A percentile compares a stretch with the other conserved stretches of the same genome.
Conservation (phyloP, 2,888 invertebrate genomes). For the Torymus aiolomorphi region DNA sequence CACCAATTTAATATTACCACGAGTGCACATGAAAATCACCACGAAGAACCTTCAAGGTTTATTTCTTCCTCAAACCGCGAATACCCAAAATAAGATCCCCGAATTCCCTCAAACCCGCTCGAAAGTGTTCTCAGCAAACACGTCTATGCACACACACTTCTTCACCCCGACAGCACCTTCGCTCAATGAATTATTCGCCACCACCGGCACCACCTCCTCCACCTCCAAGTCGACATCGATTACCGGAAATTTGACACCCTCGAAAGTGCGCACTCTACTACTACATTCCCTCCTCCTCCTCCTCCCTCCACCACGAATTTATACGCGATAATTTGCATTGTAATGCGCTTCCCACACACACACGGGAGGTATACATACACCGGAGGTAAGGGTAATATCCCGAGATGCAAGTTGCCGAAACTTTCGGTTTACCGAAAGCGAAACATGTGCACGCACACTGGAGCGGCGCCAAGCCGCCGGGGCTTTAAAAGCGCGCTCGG, state of each 20-base stretch:
- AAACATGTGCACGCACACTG: conserved; percentile 43
- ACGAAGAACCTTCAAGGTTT: no score
- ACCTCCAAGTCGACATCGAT: conserved; percentile 14
- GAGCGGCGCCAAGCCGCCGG: conserved; percentile 34
- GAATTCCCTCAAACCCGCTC: no score
- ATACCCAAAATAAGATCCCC: no score
- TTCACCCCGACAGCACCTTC: no score
- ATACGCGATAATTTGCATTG: conserved; percentile 51
- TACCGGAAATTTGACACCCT: conserved; percentile 29
- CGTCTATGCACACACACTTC: no score
- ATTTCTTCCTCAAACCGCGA: no score
- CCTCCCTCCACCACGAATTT: conserved; percentile 23
- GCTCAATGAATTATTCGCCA: no score
- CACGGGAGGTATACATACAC: background rate
- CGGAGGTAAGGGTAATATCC: conserved; percentile 36
- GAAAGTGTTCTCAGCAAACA: no score
- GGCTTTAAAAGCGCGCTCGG: background rate
- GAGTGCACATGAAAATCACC: no score
- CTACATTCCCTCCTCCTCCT: no score
- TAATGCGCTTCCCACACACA: conserved; percentile 6
- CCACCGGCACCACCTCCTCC: no score
- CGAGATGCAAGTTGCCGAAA: conserved; percentile 34
- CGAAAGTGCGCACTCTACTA: conserved; percentile 4
- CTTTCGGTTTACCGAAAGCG: conserved; percentile 50
- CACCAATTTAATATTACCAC: no score